Evolutionary conservation across 2,888 invertebrate genomes (phyloP).

Genomic region (Microctonus hyperodae): DNA sequence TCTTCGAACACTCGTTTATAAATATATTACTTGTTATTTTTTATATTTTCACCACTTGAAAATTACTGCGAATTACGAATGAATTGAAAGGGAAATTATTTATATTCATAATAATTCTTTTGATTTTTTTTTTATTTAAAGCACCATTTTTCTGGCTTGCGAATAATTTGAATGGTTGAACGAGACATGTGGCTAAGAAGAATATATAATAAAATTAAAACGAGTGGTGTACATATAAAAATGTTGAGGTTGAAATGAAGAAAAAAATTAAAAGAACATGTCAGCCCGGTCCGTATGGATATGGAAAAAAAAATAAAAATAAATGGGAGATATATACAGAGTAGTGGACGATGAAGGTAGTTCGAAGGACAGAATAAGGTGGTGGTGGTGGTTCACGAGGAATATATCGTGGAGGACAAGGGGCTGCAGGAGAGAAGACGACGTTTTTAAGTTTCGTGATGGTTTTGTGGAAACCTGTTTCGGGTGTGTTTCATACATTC

Average conservation of each 20-base stretch:
- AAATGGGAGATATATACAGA: background rate
- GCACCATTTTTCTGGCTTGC: background rate
- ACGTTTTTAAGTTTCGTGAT: conserved; percentile 33
- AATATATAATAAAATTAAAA: background rate
- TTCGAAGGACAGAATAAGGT: conserved; percentile 27
- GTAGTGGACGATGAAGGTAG: conserved; percentile 25
- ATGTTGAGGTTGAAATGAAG: background rate
- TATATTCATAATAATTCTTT: conserved; percentile 1
- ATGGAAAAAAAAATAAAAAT: background rate
- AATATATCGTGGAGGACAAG: background rate
- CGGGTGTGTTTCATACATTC: conserved; percentile 13
- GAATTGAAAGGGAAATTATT: background rate
- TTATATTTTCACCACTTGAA: background rate
- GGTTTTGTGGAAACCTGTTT: conserved; percentile 48
- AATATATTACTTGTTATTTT: background rate
- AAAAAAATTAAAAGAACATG: conserved; percentile 13
- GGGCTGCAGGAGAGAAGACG: conserved; percentile 35
- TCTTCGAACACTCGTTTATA: background rate
- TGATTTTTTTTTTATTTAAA: conserved; percentile 2
- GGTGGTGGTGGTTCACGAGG: background rate
- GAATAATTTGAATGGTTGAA: conserved; percentile 8
- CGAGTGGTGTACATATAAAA: background rate
- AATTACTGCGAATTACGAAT: background rate
- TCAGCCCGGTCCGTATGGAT: conserved; percentile 9
- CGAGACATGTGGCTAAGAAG: conserved; percentile 8